Base-by-base conservation (phyloP, 1,140 invertebrate species). In the Vollenhovia emeryi region DNA sequence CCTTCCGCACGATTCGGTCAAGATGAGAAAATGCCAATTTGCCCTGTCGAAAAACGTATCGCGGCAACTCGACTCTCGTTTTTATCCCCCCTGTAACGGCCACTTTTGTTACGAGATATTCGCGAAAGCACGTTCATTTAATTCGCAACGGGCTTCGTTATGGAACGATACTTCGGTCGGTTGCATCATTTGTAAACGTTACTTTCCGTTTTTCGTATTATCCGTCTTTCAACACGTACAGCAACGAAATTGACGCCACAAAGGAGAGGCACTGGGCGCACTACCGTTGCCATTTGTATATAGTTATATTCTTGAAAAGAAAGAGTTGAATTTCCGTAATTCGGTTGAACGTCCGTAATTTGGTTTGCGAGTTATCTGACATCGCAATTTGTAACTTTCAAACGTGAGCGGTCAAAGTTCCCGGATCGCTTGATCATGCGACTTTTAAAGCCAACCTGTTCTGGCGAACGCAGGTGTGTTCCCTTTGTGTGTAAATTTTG, bases 401-500 rank as follows among this genome's bases (percentile, higher is more conserved):
- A 82, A 86, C 59, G 64, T 57, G 40, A 64, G 71, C 76, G 83
- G 62, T 80, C 66, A 69, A 82, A 86, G 84, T 86, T 89, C 84
- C 59, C 50, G 78, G 62, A 78, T 43, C 76, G 79, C 79, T 86
- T 73, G 84, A 83, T 62, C 66, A 73, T 50, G 76, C 36, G 79
- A 86, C 45, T 68, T 71, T 82, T 71, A 60, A 60, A 73, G 84
- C 45, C 69, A 86, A 73, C 76, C 62, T 55, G 73, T 71, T 45
- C 36, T 43, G 8, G 68, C 52, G 66, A 85, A 64, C 66, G 86
- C 74, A 71, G 68, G 73, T 86, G 82, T 84, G 74, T 57, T 66
- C 36, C 84, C 89, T 90, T 90, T 90, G 89, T 90, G 89, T 90
- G 89, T 78, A 90, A 90, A 90, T 90, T 79, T 66, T 57, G 45